phyloP scores from a whole-genome alignment of 2,888 invertebrate species.

The Allygus modestus region DNA sequence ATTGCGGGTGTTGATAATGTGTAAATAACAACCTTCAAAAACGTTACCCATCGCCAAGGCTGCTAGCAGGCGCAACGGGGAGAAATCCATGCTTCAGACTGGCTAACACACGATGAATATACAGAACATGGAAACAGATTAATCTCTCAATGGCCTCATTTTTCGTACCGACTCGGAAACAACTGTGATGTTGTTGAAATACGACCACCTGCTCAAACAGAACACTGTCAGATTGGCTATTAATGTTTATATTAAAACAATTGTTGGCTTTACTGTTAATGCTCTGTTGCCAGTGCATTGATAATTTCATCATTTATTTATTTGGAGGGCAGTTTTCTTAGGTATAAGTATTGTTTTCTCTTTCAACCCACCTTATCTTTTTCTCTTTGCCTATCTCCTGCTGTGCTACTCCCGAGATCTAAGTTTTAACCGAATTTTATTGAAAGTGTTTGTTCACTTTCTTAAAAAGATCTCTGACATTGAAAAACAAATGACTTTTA shows the following conservation, averaged over 20 bases:
- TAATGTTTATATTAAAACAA: neutral
- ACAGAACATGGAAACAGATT: neutral
- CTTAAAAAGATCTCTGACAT: too few species aligned
- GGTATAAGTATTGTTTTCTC: too few species aligned
- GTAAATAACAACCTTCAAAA: too few species aligned
- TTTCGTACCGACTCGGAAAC: neutral
- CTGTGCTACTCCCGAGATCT: too few species aligned
- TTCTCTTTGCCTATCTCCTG: too few species aligned
- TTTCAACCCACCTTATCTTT: too few species aligned
- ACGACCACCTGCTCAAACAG: neutral
- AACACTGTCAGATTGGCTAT: neutral
- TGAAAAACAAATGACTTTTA: too few species aligned
- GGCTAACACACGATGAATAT: neutral
- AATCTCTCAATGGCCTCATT: neutral
- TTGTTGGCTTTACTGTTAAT: neutral
- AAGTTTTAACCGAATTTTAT: too few species aligned
- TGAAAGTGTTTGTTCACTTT: too few species aligned
- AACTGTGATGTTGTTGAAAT: neutral
- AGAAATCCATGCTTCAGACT: neutral
- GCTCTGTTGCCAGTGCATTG: neutral
- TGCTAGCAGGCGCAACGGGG: neutral
- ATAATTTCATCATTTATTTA: too few species aligned
- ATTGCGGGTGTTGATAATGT: too few species aligned
- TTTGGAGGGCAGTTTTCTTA: too few species aligned
- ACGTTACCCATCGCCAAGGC: neutral